These are phyloP conservation scores for Cryptotis parvus DNA, from an alignment of 2,113 vertebrate genomes.

Conservation along the genomic window DNA sequence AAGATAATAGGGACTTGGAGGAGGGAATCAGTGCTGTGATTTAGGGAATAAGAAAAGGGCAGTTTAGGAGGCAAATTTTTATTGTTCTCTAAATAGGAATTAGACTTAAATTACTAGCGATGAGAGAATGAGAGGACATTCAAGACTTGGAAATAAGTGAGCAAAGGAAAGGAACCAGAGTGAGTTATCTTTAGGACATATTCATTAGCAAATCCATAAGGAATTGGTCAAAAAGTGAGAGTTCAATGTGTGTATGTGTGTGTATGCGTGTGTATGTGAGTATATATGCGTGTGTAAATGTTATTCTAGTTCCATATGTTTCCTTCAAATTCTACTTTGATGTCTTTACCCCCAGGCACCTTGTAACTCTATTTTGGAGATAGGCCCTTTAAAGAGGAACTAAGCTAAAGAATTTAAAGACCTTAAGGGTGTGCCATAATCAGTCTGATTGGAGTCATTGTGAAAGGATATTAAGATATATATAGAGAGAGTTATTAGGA, in stretches of 20 bases:
- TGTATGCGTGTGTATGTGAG: neutral
- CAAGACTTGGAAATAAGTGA: neutral
- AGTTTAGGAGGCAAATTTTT: neutral
- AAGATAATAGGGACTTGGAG: neutral
- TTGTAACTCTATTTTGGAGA: neutral
- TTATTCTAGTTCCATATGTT: neutral
- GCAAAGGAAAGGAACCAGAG: neutral
- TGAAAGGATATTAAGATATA: neutral
- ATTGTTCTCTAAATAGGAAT: neutral
- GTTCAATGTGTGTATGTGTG: too few relatives aligned
- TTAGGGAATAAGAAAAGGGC: constrained; percentile 13
- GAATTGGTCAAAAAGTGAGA: neutral
- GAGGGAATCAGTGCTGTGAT: neutral
- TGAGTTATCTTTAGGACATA: constrained; percentile 16
- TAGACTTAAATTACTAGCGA: neutral
- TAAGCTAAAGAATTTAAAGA: neutral
- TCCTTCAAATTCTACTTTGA: neutral
- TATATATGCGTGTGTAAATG: too few relatives aligned
- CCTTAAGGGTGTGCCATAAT: too few relatives aligned
- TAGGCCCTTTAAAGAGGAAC: neutral
- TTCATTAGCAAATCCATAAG: constrained; percentile 9
- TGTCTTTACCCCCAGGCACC: neutral
- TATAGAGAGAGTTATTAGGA: too few relatives aligned
- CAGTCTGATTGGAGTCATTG: too few relatives aligned
- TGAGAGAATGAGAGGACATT: neutral